Conservation (phyloP, 2,113 vertebrate genomes). For the Channa maculata region DNA sequence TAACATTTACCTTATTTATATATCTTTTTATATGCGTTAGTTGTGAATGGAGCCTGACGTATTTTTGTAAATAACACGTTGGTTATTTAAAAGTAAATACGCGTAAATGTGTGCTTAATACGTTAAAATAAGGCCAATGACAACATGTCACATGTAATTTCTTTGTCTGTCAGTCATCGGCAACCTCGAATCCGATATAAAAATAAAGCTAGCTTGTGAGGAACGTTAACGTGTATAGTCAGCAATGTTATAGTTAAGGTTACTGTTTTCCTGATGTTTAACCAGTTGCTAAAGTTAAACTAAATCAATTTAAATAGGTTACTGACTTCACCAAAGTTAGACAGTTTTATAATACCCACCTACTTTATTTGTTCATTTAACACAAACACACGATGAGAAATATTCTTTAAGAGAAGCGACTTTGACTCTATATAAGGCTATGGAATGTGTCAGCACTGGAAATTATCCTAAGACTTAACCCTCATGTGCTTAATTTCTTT, state of each 20-base stretch:
- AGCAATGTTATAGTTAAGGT: no score
- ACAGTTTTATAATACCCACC: neutral
- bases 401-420: neutral
- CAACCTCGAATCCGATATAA: neutral
- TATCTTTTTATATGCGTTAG: neutral
- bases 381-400: neutral
- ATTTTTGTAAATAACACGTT: neutral
- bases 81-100: neutral
- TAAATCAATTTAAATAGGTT: neutral
- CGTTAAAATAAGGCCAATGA: neutral
- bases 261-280: neutral
- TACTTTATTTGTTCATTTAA: neutral
- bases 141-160: conserved; percentile 40
- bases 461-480: neutral
- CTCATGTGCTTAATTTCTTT: neutral
- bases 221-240: no score
- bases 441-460: conserved; percentile 22
- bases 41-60: neutral
- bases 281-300: neutral
- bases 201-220: neutral
- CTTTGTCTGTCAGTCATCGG: conserved; percentile 1
- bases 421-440: conserved; percentile 40
- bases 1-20: no score
- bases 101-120: neutral
- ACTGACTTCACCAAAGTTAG: neutral